These are phyloP conservation scores for Malurus alboscapulatus DNA, from an alignment of 2,113 vertebrate genomes.

Conservation along the genomic window DNA sequence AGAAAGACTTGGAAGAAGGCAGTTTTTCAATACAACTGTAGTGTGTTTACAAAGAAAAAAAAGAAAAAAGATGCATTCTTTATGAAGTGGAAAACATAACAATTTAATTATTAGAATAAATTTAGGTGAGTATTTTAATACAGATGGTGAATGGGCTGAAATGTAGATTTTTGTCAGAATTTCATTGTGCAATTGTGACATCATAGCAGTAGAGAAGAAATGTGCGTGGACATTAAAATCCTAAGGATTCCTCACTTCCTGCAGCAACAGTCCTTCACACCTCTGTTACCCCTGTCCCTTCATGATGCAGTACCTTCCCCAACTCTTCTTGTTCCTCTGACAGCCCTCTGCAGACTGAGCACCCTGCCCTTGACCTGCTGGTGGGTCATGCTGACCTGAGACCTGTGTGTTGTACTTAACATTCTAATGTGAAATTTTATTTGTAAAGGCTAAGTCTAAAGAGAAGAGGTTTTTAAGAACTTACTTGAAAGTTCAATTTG, in stretches of 20 bases:
- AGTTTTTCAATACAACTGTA: neutral
- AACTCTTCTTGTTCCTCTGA: neutral
- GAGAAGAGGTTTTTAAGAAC: neutral
- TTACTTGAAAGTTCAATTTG: neutral
- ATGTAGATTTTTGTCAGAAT: neutral
- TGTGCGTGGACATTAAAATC: neutral
- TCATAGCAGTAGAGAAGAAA: neutral
- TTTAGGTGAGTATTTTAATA: neutral
- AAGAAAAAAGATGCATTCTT: neutral
- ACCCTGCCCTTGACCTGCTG: neutral
- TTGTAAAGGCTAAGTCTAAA: neutral
- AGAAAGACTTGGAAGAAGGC: neutral
- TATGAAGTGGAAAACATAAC: neutral
- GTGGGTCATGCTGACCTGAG: neutral
- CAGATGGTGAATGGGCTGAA: neutral
- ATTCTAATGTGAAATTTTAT: neutral
- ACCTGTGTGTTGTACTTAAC: neutral
- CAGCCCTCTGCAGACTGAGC: neutral
- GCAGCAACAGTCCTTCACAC: neutral
- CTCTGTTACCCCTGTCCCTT: neutral
- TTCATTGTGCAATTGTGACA: neutral
- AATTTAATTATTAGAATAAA: neutral
- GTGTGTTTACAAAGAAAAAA: neutral
- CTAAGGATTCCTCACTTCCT: neutral
- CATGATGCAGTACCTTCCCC: neutral